Conservation (phyloP, 1,140 invertebrate species). For the Lamellibrachia luymesi region DNA sequence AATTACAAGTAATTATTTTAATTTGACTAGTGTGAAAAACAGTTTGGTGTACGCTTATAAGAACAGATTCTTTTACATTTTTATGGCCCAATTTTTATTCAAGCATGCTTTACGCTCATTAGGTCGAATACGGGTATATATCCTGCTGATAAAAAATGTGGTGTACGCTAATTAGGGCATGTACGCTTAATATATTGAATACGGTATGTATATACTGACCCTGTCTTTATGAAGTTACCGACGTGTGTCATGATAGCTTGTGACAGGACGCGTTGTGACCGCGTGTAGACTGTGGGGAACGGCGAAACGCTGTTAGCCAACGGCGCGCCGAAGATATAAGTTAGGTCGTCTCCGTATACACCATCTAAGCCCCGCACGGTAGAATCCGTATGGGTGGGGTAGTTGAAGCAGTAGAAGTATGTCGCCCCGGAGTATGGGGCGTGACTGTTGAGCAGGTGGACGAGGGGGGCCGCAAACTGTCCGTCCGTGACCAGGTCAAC, state of each 20-base stretch:
- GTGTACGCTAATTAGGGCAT: no score
- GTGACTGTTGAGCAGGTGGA: slow-evolving; percentile 88
- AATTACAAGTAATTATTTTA: no score
- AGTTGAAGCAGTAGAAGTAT: slow-evolving; percentile 74
- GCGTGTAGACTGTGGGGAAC: slow-evolving; percentile 17
- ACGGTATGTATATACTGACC: slow-evolving; percentile 67
- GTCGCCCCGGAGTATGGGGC: slow-evolving; percentile 60
- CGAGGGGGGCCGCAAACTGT: slow-evolving; percentile 82
- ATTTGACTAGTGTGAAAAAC: no score
- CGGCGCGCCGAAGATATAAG: slow-evolving; percentile 89
- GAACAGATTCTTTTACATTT: no score
- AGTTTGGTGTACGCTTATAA: no score
- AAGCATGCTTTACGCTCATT: no score
- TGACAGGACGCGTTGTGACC: slow-evolving; percentile 78
- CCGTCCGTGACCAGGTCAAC: slow-evolving; percentile 90
- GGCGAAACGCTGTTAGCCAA: slow-evolving; percentile 64
- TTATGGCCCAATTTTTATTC: no score
- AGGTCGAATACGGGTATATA: no score
- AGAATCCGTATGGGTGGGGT: slow-evolving; percentile 87
- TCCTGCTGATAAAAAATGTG: no score
- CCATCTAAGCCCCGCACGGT: slow-evolving; percentile 75
- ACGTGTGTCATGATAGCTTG: slow-evolving; percentile 92
- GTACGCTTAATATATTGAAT: no score
- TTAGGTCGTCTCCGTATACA: slow-evolving; percentile 88
- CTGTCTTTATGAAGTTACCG: slow-evolving; percentile 96